Evolutionary conservation across 2,113 vertebrate genomes (phyloP), one percentile per base, ranked within the genome.

Genomic region (Marmota monax): DNA sequence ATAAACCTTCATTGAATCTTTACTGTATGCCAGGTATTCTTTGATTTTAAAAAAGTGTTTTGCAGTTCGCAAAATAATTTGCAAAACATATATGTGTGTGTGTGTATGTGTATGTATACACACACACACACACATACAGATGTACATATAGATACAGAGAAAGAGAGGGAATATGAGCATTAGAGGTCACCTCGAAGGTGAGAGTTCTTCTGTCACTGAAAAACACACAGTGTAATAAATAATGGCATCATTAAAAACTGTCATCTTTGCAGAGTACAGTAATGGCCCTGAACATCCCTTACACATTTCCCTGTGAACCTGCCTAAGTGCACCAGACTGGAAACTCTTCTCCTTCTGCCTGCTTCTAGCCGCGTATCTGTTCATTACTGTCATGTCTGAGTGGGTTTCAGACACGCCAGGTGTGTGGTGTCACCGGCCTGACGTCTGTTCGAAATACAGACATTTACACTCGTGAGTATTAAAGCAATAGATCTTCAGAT

Each of bases 201-300:
- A 98, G 94, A 65, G 85, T 94, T 95, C 92, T 94, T 94, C 86
- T 82, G 72, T 97, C 97, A 97, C 63, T 78, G 93, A 96, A 96
- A 97, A 98, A 97, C 90, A 97, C 79, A 98, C 94, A 96, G 29
- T 96, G 92, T 97, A 97, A 91, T 92, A 96, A 96, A 97, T 96
- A 98, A 98, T 97, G 72, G 74, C 85, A 94, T 97, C 97, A 97
- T 97, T 98, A 97, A 97, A 97, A 96, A 78, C 88, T 97, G 96
- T 97, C 93, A 23, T 65, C 92, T 98, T 96, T 95, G 90, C 76
- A 45, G 97, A 98, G 79, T 69, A 34, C 87, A 78, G 91, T 94
- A 83, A 42, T 97, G 97, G 92, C 42, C 83, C 78, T 65, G 88
- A 76, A 27, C 45, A 85, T 74, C 65, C 69, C 94, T 69, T 37